These are phyloP conservation scores for Agonum fuliginosum DNA, from an alignment of 2,888 invertebrate species.

Conservation along the genomic window DNA sequence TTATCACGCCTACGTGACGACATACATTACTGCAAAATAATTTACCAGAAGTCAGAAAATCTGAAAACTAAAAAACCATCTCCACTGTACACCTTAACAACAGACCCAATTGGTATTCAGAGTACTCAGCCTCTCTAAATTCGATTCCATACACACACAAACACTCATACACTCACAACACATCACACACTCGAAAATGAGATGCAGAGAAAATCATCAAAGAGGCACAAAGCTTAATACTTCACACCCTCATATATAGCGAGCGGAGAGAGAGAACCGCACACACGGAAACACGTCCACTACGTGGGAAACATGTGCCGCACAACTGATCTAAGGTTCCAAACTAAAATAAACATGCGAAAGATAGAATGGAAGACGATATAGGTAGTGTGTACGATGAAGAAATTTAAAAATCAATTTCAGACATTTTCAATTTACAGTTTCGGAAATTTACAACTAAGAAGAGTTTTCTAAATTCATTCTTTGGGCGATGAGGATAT, in stretches of 20 bases:
- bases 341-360: conserved; percentile 70
- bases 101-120: conserved; percentile 72
- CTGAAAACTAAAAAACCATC: conserved; percentile 35
- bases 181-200: conserved; percentile 71
- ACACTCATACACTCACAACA: conserved; percentile 64
- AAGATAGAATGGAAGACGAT: conserved; percentile 67
- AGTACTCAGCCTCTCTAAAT: conserved; percentile 72
- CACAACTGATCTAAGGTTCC: conserved; percentile 62
- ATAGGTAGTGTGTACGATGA: conserved; percentile 63
- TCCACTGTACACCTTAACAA: conserved; percentile 43
- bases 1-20: too few species aligned
- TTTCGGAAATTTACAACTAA: conserved; percentile 59
- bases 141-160: conserved; percentile 70
- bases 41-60: conserved; percentile 16
- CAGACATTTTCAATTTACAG: conserved; percentile 61
- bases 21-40: too few species aligned
- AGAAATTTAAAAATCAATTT: conserved; percentile 70
- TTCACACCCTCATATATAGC: conserved; percentile 65
- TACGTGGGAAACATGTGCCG: conserved; percentile 59
- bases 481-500: conserved; percentile 52
- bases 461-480: conserved; percentile 52
- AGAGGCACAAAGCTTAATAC: conserved; percentile 73
- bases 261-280: conserved; percentile 65
- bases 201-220: conserved; percentile 74
- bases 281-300: conserved; percentile 60